phyloP scores from a whole-genome alignment of 1,140 invertebrate genomes.

The Uloborus diversus region DNA sequence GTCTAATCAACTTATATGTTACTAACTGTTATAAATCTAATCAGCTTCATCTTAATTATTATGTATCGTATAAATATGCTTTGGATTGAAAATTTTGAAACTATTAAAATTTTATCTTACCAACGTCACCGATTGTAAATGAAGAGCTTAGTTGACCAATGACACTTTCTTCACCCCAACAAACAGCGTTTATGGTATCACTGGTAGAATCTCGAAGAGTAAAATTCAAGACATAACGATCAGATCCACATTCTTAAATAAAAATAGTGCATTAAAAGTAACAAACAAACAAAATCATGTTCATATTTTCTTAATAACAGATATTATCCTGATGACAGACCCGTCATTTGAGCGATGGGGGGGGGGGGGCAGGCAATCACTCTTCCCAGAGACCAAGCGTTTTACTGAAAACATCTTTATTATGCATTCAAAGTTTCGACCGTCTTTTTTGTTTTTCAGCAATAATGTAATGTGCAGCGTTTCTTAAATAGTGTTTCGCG shows the following conservation, averaged over 20 bases:
- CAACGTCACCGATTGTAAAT: slow-evolving; percentile 40
- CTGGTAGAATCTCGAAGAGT: slow-evolving; percentile 38
- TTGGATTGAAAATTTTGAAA: neutral
- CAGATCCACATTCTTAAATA: slow-evolving; percentile 19
- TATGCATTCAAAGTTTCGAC: neutral
- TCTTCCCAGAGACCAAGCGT: too few species aligned
- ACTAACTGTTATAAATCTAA: neutral
- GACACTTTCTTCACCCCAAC: slow-evolving; percentile 40
- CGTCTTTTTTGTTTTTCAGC: too few species aligned
- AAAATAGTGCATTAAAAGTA: neutral
- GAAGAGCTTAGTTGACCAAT: neutral
- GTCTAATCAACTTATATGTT: neutral
- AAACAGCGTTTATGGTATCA: slow-evolving; percentile 48
- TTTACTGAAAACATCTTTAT: neutral
- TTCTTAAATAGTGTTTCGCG: too few species aligned
- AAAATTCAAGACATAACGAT: slow-evolving; percentile 43
- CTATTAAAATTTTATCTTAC: neutral
- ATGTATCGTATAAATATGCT: neutral
- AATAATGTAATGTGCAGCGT: too few species aligned
- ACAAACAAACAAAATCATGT: neutral
- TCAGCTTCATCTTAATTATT: neutral
- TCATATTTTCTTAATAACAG: neutral
- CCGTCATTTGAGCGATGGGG: neutral
- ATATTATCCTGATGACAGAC: neutral
- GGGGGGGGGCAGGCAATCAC: too few species aligned